Base-by-base conservation (phyloP, 2,797 vertebrate genomes). In the Sus cebifrons region DNA sequence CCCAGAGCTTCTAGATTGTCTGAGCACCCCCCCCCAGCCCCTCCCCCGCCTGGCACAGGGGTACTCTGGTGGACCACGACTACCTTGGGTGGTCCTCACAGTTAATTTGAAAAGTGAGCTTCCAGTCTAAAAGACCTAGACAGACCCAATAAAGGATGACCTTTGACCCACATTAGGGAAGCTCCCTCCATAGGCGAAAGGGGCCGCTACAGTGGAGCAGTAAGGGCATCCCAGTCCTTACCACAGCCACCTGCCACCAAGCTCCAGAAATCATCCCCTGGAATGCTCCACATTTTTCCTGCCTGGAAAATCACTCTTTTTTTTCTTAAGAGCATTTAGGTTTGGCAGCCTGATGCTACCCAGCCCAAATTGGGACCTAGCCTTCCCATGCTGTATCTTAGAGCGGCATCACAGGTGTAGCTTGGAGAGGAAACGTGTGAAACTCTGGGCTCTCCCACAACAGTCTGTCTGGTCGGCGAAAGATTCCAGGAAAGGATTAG, bases 401-500 rank as follows among this genome's bases (percentile, higher is more conserved):
- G 21, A 68, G 23, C 8, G 74, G 77, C 75, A 67, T 25, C 54
- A 70, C 97, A 71, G 97, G 96, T 94, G 85, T 5, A 94, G 77
- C 97, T 79, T 10, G 21, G 27, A n/a, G 93, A 92, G 20, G 70
- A 97, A 97, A 17, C 0, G 56, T 68, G 90, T 54, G 84, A 94
- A 94, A 95, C 0, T 86, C 89, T 40, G 83, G 88, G 20, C 11
- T 96, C 78, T 62, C 96, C 64, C 91, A 71, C 64, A 73, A 68
- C 70, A 23, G 89, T 89, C 92, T 36, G 89, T 89, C 92, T 36
- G 58, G 81, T 0, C 0, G 12, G 5, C 83, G 64, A 56, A 52
- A 74, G 83, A 89, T 91, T 95, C 94, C 97, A 92, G 95, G 96
- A 96, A 96, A 96, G 96, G 96, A 96, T 97, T 96, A 97, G 71